Evolutionary conservation across 1,140 invertebrate species (phyloP).

Genomic region (Venustaconcha ellipsiformis): DNA sequence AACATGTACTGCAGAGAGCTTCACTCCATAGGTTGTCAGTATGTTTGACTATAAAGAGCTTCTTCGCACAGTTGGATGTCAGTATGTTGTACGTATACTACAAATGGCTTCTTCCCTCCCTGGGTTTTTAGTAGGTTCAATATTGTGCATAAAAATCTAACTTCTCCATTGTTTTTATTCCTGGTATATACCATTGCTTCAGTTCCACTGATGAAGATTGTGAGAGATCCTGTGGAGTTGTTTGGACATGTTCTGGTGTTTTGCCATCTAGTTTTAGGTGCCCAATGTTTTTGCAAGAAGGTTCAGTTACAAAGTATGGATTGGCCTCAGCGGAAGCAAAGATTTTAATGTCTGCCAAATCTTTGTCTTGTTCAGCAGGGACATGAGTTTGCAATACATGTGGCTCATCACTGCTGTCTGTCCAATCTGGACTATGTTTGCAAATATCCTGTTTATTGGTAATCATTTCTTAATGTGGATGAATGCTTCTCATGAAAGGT

Average conservation of each 20-base stretch:
- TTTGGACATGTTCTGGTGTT: slow-evolving; percentile 3
- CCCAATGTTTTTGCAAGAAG: slow-evolving; percentile 10
- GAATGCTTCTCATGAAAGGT: slow-evolving; percentile 15
- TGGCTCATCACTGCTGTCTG: slow-evolving; percentile 5
- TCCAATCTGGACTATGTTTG: slow-evolving; percentile 16
- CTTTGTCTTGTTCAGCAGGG: background rate
- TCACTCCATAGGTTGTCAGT: too few relatives aligned
- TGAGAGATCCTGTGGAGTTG: background rate
- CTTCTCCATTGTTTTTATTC: slow-evolving; percentile 10
- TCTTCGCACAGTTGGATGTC: too few relatives aligned
- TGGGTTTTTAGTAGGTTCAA: too few relatives aligned
- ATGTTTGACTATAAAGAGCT: too few relatives aligned
- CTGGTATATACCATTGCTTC: slow-evolving; percentile 14
- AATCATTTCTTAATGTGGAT: slow-evolving; percentile 7
- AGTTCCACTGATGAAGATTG: slow-evolving; percentile 23
- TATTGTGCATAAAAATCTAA: slow-evolving; percentile 2
- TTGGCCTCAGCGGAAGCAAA: slow-evolving; percentile 11
- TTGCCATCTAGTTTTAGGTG: slow-evolving; percentile 10
- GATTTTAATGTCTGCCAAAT: slow-evolving; percentile 1
- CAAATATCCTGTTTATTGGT: slow-evolving; percentile 10
- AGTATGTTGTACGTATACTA: too few relatives aligned
- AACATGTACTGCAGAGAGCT: too few relatives aligned
- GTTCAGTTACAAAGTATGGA: slow-evolving; percentile 12
- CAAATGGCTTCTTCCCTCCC: too few relatives aligned
- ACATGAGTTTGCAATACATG: slow-evolving; percentile 3